Base-by-base conservation (phyloP, 2,888 invertebrate species). In the Terebella lapidaria region DNA sequence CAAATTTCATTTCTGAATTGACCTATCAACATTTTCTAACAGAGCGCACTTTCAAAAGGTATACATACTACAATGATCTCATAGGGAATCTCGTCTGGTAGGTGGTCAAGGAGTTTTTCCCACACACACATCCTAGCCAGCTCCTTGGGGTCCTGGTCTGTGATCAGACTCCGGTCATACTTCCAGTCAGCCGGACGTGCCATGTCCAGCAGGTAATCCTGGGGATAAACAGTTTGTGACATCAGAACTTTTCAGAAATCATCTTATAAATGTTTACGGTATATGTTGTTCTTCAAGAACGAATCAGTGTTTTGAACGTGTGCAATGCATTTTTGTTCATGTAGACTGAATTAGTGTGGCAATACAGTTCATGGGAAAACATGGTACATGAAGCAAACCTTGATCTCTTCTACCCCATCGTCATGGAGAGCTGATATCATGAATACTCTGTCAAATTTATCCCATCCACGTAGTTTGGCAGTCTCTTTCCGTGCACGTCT, bases 31-130 rank as follows among this genome's bases (percentile, higher is more conserved):
- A n/a, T n/a, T n/a, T n/a, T n/a, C n/a, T n/a, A n/a, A n/a, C 10
- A 15, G 20, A 10, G 20, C 22, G n/a, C n/a, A 27, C 5, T 15
- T 5, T 5, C 35, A 24, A 46, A 60, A 10, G 55, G 22, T n/a
- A 25, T n/a, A 67, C 72, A 67, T 66, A 74, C 74, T 35, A 79
- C 83, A 62, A 84, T 82, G 2, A 94, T 75, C 46, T 80, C 83
- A 74, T 96, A 96, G 0, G 96, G 96, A 49, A 96, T 85, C 83
- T 95, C 92, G 68, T 91, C 85, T 0, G 88, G 87, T 49, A 95
- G 81, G 73, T 87, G 86, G 74, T 97, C 91, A 61, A 97, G 79
- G 46, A 95, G 84, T 69, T 89, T 89, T 1, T 93, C 91, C 71
- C 89, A 85, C 0, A 96, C 89, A 59, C 89, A 87, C 68, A 87